Base-by-base conservation (phyloP, 2,888 invertebrate species). In the Steinernema scapterisci region DNA sequence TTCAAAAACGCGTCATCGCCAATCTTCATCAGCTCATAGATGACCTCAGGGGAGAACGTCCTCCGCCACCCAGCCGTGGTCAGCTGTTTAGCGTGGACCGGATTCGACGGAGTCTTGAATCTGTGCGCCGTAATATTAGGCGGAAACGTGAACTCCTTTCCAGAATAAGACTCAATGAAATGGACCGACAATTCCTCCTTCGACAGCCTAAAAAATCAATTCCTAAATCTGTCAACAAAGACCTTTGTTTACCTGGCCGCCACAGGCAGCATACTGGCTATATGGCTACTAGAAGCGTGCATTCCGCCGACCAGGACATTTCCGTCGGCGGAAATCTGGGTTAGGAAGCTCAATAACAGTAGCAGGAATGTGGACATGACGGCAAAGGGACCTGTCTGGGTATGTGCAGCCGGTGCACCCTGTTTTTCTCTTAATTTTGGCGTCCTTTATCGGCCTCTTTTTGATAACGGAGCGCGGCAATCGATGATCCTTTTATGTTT, bases 251-350 rank as follows among this genome's bases (percentile, higher is more conserved):
- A 63, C 27, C 63, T 52, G 21, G 23, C 21, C 1, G 16, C 63
- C 1, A 63, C 11, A 16, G 63, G 63, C 38, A 63, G 5, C 63
- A 63, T 63, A 31, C 63, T 63, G 11, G 63, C 63, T 9, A 63
- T 1, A 25, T 63, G 63, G 27, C 63, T 63, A 6, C 63, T 27
- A 27, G 63, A 63, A 11, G 63, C 63, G 31, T 63, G 63, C 63
- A 63, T 63, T 2, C 63, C 63, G 27, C 63, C 63, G 31, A 25
- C 16, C 3, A 63, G 63, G 16, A 63, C 63, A 63, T 63, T 31
- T 21, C 63, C 63, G 3, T 38, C 38, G 9, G 38, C 38, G 9
- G 38, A 38, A 6, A 38, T 9, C 9, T 38, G 38, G 9, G 38
- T 6, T 3, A 38, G 3, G 9, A 38, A 9, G 9, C 3, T 9